phyloP scores from a whole-genome alignment of 2,888 invertebrate species.

The Caenorhabditis macrosperma region DNA sequence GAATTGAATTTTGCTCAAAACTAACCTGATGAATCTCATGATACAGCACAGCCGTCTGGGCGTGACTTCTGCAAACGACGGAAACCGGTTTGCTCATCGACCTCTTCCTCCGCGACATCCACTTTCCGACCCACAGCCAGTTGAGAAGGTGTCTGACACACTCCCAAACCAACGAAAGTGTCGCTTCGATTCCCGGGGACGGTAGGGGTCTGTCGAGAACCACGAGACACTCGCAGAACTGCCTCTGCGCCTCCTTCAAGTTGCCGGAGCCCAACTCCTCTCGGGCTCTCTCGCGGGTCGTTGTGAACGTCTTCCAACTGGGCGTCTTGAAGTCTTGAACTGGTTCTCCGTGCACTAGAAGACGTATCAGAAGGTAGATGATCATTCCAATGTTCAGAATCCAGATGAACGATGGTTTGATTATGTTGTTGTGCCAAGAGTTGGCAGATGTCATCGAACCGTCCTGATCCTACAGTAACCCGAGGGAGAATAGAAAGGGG shows the following conservation, averaged over 20 bases:
- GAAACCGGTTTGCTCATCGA: conserved; percentile 67
- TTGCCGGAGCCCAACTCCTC: conserved; percentile 69
- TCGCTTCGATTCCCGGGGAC: conserved; percentile 71
- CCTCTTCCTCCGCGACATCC: conserved; percentile 61
- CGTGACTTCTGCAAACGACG: conserved; percentile 77
- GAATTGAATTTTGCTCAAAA: too few species aligned
- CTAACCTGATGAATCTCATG: conserved; percentile 76
- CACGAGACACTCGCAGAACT: conserved; percentile 74
- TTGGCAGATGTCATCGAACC: not conserved
- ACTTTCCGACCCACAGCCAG: conserved; percentile 78
- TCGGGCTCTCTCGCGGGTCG: conserved; percentile 68
- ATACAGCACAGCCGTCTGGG: conserved; percentile 78
- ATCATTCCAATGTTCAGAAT: conserved; percentile 66
- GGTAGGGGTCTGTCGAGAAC: conserved; percentile 76
- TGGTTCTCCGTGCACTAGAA: conserved; percentile 70
- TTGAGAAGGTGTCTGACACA: conserved; percentile 76
- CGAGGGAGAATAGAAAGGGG: not conserved
- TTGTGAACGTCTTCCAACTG: conserved; percentile 73
- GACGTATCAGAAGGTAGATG: conserved; percentile 59
- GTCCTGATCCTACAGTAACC: conserved; percentile 14
- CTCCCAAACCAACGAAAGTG: conserved; percentile 71
- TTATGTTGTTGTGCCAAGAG: conserved; percentile 46
- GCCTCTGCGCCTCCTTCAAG: conserved; percentile 76
- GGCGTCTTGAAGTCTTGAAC: conserved; percentile 68
- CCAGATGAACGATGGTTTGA: conserved; percentile 61